A percentile compares a stretch with the other conserved stretches of the same genome.
phyloP scores from a whole-genome alignment of 2,113 vertebrate species.

The Acanthochromis polyacanthus region DNA sequence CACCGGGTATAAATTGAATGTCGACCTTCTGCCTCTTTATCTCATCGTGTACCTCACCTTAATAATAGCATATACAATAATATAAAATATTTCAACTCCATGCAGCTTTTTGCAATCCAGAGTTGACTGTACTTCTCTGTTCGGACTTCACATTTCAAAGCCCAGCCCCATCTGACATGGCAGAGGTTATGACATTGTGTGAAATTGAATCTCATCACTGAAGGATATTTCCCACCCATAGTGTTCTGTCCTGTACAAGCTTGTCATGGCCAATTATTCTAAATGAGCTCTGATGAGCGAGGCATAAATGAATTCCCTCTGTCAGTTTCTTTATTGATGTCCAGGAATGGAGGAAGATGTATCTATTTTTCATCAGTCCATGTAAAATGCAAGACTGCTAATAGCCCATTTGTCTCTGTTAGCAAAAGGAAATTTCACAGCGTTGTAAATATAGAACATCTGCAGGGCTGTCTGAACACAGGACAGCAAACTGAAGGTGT shows the following conservation, averaged over 20 bases:
- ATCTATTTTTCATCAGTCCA: constrained; percentile 81
- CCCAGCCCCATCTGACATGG: neutral
- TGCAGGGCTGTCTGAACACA: constrained; percentile 24
- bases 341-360: constrained; percentile 53
- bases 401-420: constrained; percentile 77
- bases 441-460: constrained; percentile 49
- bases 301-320: constrained; percentile 65
- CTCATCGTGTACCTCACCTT: no score
- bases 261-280: constrained; percentile 76
- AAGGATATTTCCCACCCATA: constrained; percentile 71
- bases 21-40: no score
- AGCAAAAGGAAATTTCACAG: constrained; percentile 52
- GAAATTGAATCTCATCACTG: constrained; percentile 70
- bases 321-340: constrained; percentile 77
- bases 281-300: constrained; percentile 70
- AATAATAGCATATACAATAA: no score
- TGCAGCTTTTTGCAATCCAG: no score
- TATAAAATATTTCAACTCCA: no score
- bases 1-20: no score
- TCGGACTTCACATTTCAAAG: constrained; percentile 9
- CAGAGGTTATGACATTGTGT: constrained; percentile 58
- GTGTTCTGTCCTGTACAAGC: constrained; percentile 43
- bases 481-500: constrained; percentile 23
- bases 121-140: neutral
- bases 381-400: constrained; percentile 79